These are phyloP conservation scores for Phymorhynchus buccinoides DNA, from an alignment of 1,140 invertebrate genomes.

Conservation along the genomic window DNA sequence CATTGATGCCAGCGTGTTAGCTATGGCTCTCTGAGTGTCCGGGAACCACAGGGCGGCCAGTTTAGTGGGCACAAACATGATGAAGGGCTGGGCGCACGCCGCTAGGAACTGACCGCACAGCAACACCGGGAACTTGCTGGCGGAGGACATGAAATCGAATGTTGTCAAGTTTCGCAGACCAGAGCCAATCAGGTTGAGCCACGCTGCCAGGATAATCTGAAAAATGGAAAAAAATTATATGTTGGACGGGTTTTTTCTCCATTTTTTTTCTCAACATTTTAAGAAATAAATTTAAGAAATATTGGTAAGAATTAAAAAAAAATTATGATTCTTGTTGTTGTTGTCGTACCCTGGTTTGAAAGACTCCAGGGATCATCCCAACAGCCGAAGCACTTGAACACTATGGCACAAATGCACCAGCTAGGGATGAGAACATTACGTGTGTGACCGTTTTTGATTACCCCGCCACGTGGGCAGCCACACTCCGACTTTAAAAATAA, in stretches of 20 bases:
- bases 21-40: conserved; percentile 70
- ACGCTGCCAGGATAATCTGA: conserved; percentile 73
- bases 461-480: too few species aligned
- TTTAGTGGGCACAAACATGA: conserved; percentile 74
- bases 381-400: too few species aligned
- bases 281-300: too few species aligned
- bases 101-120: conserved; percentile 71
- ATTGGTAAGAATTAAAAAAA: neutral
- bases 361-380: too few species aligned
- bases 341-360: too few species aligned
- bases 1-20: conserved; percentile 70
- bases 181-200: conserved; percentile 74
- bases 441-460: too few species aligned
- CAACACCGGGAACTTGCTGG: conserved; percentile 55
- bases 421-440: too few species aligned
- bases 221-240: conserved; percentile 34
- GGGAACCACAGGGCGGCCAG: conserved; percentile 75
- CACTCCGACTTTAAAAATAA: neutral
- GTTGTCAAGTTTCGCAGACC: conserved; percentile 71
- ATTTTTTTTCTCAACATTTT: too few species aligned
- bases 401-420: too few species aligned
- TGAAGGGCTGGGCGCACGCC: conserved; percentile 74
- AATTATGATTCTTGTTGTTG: too few species aligned
- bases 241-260: neutral
- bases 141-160: conserved; percentile 55